Evolutionary conservation across 2,113 vertebrate genomes (phyloP), one percentile per base, ranked within the genome.

Genomic region (Siphamia tubifer): DNA sequence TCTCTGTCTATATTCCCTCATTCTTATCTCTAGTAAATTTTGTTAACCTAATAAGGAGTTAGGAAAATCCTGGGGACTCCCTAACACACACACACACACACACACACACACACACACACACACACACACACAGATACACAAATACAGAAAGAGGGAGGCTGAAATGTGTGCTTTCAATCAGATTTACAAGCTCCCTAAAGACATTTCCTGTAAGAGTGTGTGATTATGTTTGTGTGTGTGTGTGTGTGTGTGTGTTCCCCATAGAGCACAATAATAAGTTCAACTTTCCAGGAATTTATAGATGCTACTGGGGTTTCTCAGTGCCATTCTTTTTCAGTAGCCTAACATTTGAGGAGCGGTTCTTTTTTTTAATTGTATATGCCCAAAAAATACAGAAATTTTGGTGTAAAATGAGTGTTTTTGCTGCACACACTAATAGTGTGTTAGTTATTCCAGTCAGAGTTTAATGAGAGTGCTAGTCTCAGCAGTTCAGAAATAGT

Each of bases 21-120:
- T 74, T 81, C 68, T 81, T 64, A 40, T 72, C 79, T 57, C 20
- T 40, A 48, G 55, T 51, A 31, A 38, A 73, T 84, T 72, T 79
- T 34, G 52, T 34, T 83, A 69, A 77, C 87, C 87, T 68, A 89
- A 89, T 83, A 87, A 83, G 82, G 84, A 76, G 34, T 42, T 61
- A 58, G 58, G 81, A 81, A 68, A 79, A 81, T 81, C 77, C 77
- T 21, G 8, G 66, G 79, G 68, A 83, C 60, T 81, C 78, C 81
- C 71, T 38, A 17, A 52, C 56, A 21, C 24, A 51, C 38, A 15
- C 24, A 3, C 51, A 32, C n/a, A 32, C 2, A 11, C 52, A 51
- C 20, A 62, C 19, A 65, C 57, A 61, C 52, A 64, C 57, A 48
- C 48, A 44, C 24, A 61, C 25, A 40, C 64, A 51, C 58, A 69